A percentile compares a stretch with the other conserved stretches of the same genome.
These are phyloP conservation scores for Tetheella fluctuosa DNA, from an alignment of 2,888 invertebrate genomes.

Conservation along the genomic window DNA sequence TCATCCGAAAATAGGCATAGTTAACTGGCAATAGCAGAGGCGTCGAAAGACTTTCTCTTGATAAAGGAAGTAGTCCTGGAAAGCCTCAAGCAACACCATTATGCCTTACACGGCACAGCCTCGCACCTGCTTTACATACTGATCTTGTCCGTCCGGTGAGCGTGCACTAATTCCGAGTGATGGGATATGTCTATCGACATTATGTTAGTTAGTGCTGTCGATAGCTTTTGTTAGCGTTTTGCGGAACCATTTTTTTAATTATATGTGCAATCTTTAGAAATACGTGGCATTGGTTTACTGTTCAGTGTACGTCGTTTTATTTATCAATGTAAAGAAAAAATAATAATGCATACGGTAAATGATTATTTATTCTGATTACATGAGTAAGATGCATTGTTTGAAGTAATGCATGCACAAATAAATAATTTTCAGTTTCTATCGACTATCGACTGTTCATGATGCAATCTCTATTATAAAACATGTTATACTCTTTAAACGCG, in stretches of 20 bases:
- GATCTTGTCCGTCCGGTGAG: slow-evolving; percentile 65
- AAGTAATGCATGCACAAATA: not conserved
- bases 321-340: too few relatives aligned
- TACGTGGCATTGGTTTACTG: not conserved
- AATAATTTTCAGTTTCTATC: slow-evolving; percentile 30
- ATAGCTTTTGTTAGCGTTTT: not conserved
- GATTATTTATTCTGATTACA: too few relatives aligned
- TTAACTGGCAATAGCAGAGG: slow-evolving; percentile 33
- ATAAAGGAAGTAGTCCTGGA: slow-evolving; percentile 59
- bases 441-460: slow-evolving; percentile 45
- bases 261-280: not conserved
- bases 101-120: slow-evolving; percentile 62
- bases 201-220: slow-evolving; percentile 16
- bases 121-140: slow-evolving; percentile 78
- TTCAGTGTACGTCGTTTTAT: too few relatives aligned
- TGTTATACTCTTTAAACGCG: slow-evolving; percentile 58
- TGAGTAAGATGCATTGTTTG: too few relatives aligned
- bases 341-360: too few relatives aligned
- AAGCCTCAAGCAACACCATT: slow-evolving; percentile 58
- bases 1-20: slow-evolving; percentile 14
- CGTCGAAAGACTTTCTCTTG: slow-evolving; percentile 64
- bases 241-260: not conserved
- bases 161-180: slow-evolving; percentile 76
- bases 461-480: slow-evolving; percentile 48
- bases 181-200: slow-evolving; percentile 55